Evolutionary conservation across 2,113 vertebrate species (phyloP).

Genomic region (Sapayoa aenigma): DNA sequence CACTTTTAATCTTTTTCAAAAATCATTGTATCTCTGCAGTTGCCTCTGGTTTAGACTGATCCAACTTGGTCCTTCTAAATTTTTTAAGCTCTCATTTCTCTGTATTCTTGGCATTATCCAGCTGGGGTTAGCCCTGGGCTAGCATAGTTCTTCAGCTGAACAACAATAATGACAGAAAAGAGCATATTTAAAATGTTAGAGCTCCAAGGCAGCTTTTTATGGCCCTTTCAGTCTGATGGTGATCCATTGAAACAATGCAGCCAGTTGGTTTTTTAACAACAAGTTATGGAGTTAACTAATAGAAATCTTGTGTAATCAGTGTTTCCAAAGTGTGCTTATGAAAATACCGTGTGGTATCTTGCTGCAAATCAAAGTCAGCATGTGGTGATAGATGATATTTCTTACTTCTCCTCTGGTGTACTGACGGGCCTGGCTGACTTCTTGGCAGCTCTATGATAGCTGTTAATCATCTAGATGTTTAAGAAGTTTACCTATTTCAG

Average conservation of each 20-base stretch:
- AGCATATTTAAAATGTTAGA: background rate
- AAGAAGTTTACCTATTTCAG: background rate
- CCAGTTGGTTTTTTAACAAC: background rate
- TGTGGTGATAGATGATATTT: background rate
- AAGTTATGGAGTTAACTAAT: background rate
- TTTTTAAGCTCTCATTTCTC: background rate
- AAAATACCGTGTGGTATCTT: constrained; percentile 7
- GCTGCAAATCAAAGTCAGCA: background rate
- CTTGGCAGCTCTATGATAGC: background rate
- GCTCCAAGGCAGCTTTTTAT: constrained; percentile 2
- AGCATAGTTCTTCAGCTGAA: background rate
- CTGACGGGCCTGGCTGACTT: background rate
- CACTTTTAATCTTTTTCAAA: background rate
- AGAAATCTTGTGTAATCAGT: constrained; percentile 8
- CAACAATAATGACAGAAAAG: background rate
- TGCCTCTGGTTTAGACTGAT: background rate
- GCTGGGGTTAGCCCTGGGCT: background rate
- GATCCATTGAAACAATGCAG: background rate
- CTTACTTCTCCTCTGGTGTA: background rate
- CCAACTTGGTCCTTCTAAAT: background rate
- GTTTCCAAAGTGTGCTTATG: constrained; percentile 29
- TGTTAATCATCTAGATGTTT: background rate
- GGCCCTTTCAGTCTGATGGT: background rate
- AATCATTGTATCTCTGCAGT: background rate
- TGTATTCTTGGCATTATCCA: background rate